phyloP scores from a whole-genome alignment of 2,888 invertebrate genomes.

The Hirudinaria manillensis region DNA sequence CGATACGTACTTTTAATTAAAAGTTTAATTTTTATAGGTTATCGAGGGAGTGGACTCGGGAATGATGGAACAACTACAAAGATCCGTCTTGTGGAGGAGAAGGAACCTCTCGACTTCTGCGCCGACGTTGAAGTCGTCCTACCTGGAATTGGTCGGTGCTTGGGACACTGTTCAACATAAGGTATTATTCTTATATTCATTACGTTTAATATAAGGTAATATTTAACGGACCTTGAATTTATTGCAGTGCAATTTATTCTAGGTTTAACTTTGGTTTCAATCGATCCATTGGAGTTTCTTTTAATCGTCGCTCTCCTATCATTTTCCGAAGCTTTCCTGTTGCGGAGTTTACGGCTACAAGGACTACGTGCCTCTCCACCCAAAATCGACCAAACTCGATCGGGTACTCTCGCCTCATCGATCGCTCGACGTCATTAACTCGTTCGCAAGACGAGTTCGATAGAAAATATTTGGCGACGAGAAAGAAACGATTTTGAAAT shows the following conservation, averaged over 20 bases:
- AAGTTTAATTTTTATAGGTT: slow-evolving; percentile 7
- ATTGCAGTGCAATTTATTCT: no score
- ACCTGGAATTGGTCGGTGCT: neutral
- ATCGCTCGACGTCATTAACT: no score
- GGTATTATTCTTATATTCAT: neutral
- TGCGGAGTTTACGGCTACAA: slow-evolving; percentile 23
- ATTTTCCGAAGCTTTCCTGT: slow-evolving; percentile 22
- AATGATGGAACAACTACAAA: slow-evolving; percentile 15
- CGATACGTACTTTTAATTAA: no score
- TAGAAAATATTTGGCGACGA: neutral
- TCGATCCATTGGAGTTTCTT: no score
- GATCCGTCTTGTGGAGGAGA: neutral
- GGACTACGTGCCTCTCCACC: slow-evolving; percentile 3
- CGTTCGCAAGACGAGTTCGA: no score
- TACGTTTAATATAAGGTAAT: no score
- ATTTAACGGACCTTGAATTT: no score
- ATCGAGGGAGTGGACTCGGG: neutral
- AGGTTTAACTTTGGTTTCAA: no score
- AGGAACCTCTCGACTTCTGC: neutral
- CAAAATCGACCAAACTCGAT: neutral
- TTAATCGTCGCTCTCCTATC: neutral
- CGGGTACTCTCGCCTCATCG: neutral
- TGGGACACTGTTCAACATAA: slow-evolving; percentile 24
- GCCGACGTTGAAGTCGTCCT: neutral
- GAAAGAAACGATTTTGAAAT: neutral